Percentiles rank a stretch among this genome's conserved stretches.
phyloP scores from a whole-genome alignment of 2,113 vertebrate species.

The Ameiurus melas region DNA sequence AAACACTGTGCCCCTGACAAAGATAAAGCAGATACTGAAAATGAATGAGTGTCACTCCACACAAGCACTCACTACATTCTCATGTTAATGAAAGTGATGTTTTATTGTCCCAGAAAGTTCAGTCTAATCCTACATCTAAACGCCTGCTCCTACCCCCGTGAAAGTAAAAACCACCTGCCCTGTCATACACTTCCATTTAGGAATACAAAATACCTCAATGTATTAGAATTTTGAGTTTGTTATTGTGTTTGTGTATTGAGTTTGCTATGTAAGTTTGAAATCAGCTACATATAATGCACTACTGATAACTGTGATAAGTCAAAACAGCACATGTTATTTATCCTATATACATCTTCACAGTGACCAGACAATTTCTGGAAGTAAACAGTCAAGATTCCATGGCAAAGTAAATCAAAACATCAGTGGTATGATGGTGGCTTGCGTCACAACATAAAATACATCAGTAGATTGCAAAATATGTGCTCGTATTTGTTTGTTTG shows the following conservation, averaged over 20 bases:
- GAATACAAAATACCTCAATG: not conserved
- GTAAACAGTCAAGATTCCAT: not conserved
- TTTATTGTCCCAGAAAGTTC: not conserved
- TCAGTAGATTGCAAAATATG: not conserved
- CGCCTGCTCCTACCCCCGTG: not conserved
- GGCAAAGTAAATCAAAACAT: not conserved
- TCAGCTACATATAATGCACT: not conserved
- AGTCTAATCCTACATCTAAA: not conserved
- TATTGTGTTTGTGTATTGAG: not conserved
- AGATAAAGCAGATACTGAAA: not conserved
- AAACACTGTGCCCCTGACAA: not conserved
- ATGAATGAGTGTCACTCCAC: not conserved
- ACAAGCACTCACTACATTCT: not conserved
- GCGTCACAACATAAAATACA: not conserved
- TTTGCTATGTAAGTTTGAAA: not conserved
- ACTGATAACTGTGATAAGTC: not conserved
- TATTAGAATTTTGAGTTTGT: not conserved
- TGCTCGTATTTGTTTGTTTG: not conserved
- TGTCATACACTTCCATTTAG: not conserved
- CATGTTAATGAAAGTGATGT: not conserved
- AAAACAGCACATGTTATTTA: not conserved
- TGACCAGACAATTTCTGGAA: not conserved
- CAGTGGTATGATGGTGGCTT: not conserved
- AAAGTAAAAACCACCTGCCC: not conserved
- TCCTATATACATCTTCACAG: not conserved